These are phyloP conservation scores for Cirrhinus molitorella DNA, from an alignment of 2,797 vertebrate genomes.

Conservation along the genomic window DNA sequence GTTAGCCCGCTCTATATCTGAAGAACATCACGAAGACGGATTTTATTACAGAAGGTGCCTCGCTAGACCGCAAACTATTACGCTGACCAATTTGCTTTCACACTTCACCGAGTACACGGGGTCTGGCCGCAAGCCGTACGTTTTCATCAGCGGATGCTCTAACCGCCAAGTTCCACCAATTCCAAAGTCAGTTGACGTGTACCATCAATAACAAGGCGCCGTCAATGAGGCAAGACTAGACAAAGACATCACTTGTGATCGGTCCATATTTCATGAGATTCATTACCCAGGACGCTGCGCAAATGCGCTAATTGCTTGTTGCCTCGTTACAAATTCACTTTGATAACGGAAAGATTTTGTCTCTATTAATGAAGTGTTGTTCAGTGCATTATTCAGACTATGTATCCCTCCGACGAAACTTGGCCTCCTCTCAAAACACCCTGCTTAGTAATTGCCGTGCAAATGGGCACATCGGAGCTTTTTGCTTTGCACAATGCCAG, in stretches of 20 bases:
- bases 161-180: constrained; percentile 66
- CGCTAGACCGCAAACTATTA: constrained; percentile 66
- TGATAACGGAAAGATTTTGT: constrained; percentile 67
- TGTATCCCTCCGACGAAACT: constrained; percentile 57
- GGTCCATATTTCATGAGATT: constrained; percentile 70
- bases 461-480: constrained; percentile 62
- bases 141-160: constrained; percentile 67
- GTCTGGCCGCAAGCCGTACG: background rate
- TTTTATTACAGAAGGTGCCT: constrained; percentile 54
- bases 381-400: constrained; percentile 53
- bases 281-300: constrained; percentile 71
- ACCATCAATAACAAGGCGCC: constrained; percentile 64
- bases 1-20: constrained; percentile 32
- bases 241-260: constrained; percentile 51
- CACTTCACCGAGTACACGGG: constrained; percentile 47
- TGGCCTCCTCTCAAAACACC: constrained; percentile 58
- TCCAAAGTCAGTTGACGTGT: constrained; percentile 54
- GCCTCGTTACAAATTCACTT: constrained; percentile 68
- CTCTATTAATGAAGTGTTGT: constrained; percentile 62
- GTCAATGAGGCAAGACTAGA: constrained; percentile 56
- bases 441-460: constrained; percentile 58
- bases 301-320: constrained; percentile 71
- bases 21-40: constrained; percentile 57
- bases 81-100: constrained; percentile 73
- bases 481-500: constrained; percentile 64